Conservation (phyloP, 2,888 invertebrate genomes). For the Caradrina clavipalpis region DNA sequence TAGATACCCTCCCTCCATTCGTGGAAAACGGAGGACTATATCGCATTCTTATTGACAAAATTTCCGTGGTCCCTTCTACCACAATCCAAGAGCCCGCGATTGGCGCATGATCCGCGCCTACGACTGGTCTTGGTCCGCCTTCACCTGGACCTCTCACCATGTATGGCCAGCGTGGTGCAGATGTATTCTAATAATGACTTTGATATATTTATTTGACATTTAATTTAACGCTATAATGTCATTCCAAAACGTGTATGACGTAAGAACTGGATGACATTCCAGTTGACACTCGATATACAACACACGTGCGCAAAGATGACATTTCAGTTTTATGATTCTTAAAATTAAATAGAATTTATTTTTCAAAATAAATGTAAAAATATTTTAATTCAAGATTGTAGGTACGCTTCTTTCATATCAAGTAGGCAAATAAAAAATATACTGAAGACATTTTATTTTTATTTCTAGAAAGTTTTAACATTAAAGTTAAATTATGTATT, state of each 20-base stretch:
- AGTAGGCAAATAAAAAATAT: neutral
- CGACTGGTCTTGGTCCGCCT: no score
- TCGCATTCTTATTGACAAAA: no score
- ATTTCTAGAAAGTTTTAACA: no score
- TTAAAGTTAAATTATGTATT: no score
- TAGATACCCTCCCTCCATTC: no score
- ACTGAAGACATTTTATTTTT: no score
- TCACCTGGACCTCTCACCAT: no score
- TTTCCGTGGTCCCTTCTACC: no score
- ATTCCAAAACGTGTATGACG: conserved; percentile 15
- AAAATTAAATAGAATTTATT: neutral
- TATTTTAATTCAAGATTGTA: neutral
- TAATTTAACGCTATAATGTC: conserved; percentile 15
- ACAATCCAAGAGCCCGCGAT: no score
- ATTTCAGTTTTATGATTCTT: conserved; percentile 27
- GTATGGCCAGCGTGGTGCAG: no score
- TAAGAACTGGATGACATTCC: neutral
- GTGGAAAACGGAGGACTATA: no score
- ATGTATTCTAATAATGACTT: conserved; percentile 7
- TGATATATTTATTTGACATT: neutral
- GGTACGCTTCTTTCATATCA: neutral
- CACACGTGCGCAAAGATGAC: conserved; percentile 15
- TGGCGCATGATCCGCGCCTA: no score
- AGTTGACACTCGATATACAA: conserved; percentile 10
- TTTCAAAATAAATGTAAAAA: neutral